These are phyloP conservation scores for Gambelia wislizenii DNA, from an alignment of 2,797 vertebrate species.

Conservation along the genomic window DNA sequence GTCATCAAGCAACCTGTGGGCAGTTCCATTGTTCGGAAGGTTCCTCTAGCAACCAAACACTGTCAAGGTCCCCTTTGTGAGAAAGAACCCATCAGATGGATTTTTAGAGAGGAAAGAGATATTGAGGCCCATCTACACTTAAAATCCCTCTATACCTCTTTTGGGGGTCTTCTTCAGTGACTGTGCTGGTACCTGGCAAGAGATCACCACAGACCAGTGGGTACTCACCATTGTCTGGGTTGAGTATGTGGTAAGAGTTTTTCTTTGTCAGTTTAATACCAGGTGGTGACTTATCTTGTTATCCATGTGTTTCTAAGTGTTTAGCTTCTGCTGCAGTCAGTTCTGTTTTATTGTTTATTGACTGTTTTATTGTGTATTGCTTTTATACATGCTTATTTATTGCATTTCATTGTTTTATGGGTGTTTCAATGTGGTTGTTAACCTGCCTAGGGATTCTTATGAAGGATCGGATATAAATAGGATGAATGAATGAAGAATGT, in stretches of 20 bases:
- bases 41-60: background rate
- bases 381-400: background rate
- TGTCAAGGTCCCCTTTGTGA: background rate
- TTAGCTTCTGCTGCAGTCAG: background rate
- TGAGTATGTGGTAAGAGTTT: background rate
- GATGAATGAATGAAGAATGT: background rate
- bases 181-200: background rate
- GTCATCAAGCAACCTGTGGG: background rate
- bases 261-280: background rate
- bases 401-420: background rate
- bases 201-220: background rate
- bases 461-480: background rate
- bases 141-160: background rate
- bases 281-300: background rate
- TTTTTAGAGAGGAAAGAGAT: background rate
- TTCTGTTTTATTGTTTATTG: constrained; percentile 10
- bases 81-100: background rate
- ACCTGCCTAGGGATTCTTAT: background rate
- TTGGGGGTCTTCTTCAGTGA: background rate
- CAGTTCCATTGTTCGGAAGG: background rate
- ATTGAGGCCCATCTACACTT: background rate
- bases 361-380: background rate
- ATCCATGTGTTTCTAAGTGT: background rate
- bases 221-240: background rate
- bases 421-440: background rate